A percentile compares a stretch with the other conserved stretches of the same genome.
phyloP scores from a whole-genome alignment of 2,888 invertebrate species.

The Charanyca ferruginea region DNA sequence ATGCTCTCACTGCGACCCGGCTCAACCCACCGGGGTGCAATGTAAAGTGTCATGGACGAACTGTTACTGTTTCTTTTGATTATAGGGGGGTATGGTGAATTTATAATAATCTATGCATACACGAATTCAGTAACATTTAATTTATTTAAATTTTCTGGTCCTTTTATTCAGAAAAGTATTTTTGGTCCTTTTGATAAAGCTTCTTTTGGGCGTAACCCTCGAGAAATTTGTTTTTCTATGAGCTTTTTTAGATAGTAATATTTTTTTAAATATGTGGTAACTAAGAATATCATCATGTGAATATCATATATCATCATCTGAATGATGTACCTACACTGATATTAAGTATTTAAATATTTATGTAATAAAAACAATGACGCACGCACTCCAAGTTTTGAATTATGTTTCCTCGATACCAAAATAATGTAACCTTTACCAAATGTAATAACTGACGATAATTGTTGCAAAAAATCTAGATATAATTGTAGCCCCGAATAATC shows the following conservation, averaged over 20 bases:
- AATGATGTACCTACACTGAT: background rate
- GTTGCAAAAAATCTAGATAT: slow-evolving; percentile 61
- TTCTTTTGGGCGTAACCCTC: no score
- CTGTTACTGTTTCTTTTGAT: slow-evolving; percentile 6
- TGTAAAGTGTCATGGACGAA: slow-evolving; percentile 35
- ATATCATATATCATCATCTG: background rate
- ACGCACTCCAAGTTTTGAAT: background rate
- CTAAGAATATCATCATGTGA: background rate
- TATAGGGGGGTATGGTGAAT: background rate
- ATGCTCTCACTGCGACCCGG: slow-evolving; percentile 61
- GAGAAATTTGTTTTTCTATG: no score
- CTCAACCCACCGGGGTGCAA: slow-evolving; percentile 33
- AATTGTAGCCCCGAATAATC: slow-evolving; percentile 47
- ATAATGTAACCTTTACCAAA: slow-evolving; percentile 58
- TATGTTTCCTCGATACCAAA: slow-evolving; percentile 46
- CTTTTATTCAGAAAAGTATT: no score
- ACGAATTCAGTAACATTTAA: no score
- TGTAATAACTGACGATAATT: slow-evolving; percentile 60
- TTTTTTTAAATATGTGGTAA: no score
- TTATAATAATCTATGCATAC: no score
- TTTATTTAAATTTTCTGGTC: no score
- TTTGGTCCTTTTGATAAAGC: no score
- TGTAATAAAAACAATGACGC: slow-evolving; percentile 43
- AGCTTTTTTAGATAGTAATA: no score
- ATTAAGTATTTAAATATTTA: slow-evolving; percentile 6